Evolutionary conservation across 2,888 invertebrate species (phyloP), one percentile per base, ranked within the genome.

Genomic region (Drosophila imparisetae): DNA sequence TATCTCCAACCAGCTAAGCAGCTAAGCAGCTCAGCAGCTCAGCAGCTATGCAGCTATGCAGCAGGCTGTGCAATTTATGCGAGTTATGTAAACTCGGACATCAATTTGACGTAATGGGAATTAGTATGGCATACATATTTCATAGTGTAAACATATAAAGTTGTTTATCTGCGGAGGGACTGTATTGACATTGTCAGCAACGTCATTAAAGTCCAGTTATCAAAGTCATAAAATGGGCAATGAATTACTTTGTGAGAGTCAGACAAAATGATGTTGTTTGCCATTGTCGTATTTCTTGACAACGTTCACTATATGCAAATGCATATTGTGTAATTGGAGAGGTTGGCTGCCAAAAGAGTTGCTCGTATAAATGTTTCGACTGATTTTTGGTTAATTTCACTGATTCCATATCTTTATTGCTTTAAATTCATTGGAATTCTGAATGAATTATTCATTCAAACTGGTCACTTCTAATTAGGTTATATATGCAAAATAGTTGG

Each of bases 81-180:
- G 60, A 83, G 80, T 72, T 78, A 80, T 89, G 89, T 83, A 85
- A 73, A 75, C 81, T 74, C 78, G 78, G 74, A 86, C 90, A 89
- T 86, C 84, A 77, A 80, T 86, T 90, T 80, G 87, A 83, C 86
- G 83, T 90, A 86, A 85, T 85, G 86, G 72, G 76, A 82, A 80
- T 73, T 60, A 66, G 68, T 67, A 38, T 53, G 50, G 6, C 30
- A 49, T 21, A 36, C 24, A 55, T n/a, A 52, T 36, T 63, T 42
- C 77, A 52, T 58, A 24, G 24, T 45, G 29, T 45, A 34, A 30
- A 62, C 55, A 24, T 24, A 45, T 18, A 40, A 69, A 76, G 77
- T 76, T 60, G 81, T 81, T 77, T 64, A 38, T 48, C 58, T 64
- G 45, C 15, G 15, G n/a, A 45, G 45, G 49, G 29, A 42, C 55